Evolutionary conservation across 2,888 invertebrate species (phyloP).

Genomic region (Nezara viridula): DNA sequence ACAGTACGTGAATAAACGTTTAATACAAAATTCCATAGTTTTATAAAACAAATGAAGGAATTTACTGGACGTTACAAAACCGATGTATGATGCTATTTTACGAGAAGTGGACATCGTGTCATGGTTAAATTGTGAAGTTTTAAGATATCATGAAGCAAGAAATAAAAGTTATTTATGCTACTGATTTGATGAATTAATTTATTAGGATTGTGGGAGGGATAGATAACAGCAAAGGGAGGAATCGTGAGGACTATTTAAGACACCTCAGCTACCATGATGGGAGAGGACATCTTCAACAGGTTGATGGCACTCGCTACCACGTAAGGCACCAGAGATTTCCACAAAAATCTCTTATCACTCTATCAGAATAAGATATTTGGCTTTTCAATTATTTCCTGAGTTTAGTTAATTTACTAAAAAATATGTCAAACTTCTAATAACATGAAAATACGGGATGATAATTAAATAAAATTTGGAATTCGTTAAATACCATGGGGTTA

Average conservation of each 20-base stretch:
- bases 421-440: background rate
- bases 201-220: background rate
- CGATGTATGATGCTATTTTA: too few species aligned
- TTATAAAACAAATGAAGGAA: too few species aligned
- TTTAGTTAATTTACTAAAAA: background rate
- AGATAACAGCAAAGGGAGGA: background rate
- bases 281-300: slow-evolving; percentile 43
- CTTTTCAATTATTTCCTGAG: background rate
- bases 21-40: too few species aligned
- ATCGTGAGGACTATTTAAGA: background rate
- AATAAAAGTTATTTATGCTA: background rate
- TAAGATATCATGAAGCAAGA: background rate
- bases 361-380: background rate
- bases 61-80: too few species aligned
- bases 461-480: background rate
- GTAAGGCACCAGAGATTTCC: background rate
- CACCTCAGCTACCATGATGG: slow-evolving; percentile 7
- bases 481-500: background rate
- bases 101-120: too few species aligned
- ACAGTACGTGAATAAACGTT: too few species aligned
- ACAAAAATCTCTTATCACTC: background rate
- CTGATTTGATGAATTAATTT: background rate
- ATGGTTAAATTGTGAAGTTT: background rate
- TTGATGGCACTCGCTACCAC: background rate
- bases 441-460: background rate